These are phyloP conservation scores for Drosophila bocqueti DNA, from an alignment of 1,140 invertebrate species.

Conservation along the genomic window DNA sequence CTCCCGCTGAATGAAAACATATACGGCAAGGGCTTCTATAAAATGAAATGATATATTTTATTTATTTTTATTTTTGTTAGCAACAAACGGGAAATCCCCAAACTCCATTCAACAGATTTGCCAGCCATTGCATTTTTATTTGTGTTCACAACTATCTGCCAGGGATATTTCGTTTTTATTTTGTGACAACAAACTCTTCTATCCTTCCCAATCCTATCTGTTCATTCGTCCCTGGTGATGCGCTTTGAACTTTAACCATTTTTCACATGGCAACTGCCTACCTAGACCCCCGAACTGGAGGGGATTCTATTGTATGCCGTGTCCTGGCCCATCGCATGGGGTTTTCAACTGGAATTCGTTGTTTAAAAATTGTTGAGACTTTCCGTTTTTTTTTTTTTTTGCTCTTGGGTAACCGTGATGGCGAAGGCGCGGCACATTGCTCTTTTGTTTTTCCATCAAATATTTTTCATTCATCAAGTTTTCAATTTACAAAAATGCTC, in stretches of 20 bases:
- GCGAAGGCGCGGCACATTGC: slow-evolving; percentile 51
- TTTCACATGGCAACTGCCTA: slow-evolving; percentile 47
- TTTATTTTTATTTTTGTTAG: neutral
- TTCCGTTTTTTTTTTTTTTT: neutral
- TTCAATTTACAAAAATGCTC: slow-evolving; percentile 84
- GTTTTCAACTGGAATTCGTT: slow-evolving; percentile 30
- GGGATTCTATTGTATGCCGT: slow-evolving; percentile 28
- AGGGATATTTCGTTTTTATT: slow-evolving; percentile 30
- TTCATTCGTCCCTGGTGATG: slow-evolving; percentile 17
- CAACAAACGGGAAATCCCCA: slow-evolving; percentile 25
- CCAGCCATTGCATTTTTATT: slow-evolving; percentile 41
- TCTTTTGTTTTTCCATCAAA: slow-evolving; percentile 83
- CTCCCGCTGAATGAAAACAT: slow-evolving; percentile 3
- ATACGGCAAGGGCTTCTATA: neutral
- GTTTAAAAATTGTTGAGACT: slow-evolving; percentile 38
- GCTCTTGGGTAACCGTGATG: slow-evolving; percentile 3
- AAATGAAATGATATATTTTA: neutral
- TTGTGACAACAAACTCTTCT: slow-evolving; percentile 48
- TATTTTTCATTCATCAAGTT: slow-evolving; percentile 84
- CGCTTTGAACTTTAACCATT: slow-evolving; percentile 53
- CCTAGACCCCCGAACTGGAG: neutral
- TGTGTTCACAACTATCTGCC: slow-evolving; percentile 33
- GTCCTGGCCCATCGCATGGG: slow-evolving; percentile 12
- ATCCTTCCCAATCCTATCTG: slow-evolving; percentile 31
- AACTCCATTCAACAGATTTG: slow-evolving; percentile 46